Base-by-base conservation (phyloP, 2,888 invertebrate species). In the Archips crataeganus region DNA sequence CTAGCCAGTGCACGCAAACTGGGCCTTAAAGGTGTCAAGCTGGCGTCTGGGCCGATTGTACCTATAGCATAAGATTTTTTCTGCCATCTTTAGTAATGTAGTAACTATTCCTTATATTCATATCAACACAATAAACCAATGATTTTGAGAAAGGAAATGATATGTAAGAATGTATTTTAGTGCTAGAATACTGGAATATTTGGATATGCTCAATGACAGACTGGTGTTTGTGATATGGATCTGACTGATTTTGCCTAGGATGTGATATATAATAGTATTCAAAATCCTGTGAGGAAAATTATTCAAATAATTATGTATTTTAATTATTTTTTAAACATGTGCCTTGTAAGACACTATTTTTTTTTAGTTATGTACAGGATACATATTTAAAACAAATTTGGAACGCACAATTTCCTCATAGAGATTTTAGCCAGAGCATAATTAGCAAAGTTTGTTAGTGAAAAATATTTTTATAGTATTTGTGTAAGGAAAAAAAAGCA, bases 231-330 rank as follows among this genome's bases (percentile, higher is more conserved):
- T 90, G 90, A 90, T 91, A 90, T 82, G 80, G 83, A 83, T 84
- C 82, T 79, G 92, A 93, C 92, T 92, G 92, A 92, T 89, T 81
- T 78, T 79, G 73, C 76, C 79, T 82, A 82, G 81, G 77, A 77
- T 82, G 80, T 81, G 81, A 77, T 85, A 85, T 84, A 73, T 79
- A 75, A 82, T 76, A n/a, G 78, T 81, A 78, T 81, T 84, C 81
- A 80, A 82, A 84, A 79, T 81, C 87, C 86, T 88, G 78, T 88
- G 88, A 87, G 88, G 88, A 88, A 84, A 82, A 82, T 74, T 76
- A 79, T 76, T 64, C 10, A 34, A 47, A 67, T 63, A 63, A 72
- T 64, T 69, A 64, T 71, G 62, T 68, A 61, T 74, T 60, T 42
- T 76, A 73, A 76, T 68, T 77, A 75, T 54, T 70, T 23, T 79